phyloP scores from a whole-genome alignment of 2,888 invertebrate species.

The Lasiommata megera region DNA sequence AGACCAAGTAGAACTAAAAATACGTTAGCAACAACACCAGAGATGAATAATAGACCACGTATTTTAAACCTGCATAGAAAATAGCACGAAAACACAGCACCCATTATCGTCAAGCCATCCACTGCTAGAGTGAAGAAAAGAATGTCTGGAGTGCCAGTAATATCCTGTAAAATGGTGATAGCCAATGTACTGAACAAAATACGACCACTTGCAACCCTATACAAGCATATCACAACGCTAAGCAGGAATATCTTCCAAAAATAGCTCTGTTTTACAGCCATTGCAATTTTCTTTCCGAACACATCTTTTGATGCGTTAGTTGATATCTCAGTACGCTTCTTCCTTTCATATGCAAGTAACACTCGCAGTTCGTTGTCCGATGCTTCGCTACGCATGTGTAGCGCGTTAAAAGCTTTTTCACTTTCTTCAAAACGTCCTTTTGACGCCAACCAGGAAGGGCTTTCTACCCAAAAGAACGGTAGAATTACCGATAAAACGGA shows the following conservation, averaged over 20 bases:
- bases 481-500: slow-evolving; percentile 25
- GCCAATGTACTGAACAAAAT: slow-evolving; percentile 33
- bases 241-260: slow-evolving; percentile 23
- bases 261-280: slow-evolving; percentile 19
- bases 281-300: background rate
- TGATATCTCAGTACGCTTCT: slow-evolving; percentile 2
- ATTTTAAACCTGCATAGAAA: slow-evolving; percentile 29
- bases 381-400: slow-evolving; percentile 28
- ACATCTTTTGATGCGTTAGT: background rate
- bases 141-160: slow-evolving; percentile 32
- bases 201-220: slow-evolving; percentile 31
- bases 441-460: slow-evolving; percentile 36
- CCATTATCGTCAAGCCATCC: slow-evolving; percentile 30
- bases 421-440: slow-evolving; percentile 32
- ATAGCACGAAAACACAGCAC: slow-evolving; percentile 26
- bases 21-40: slow-evolving; percentile 29
- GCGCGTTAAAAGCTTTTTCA: slow-evolving; percentile 28
- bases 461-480: slow-evolving; percentile 34
- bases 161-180: slow-evolving; percentile 32
- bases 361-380: slow-evolving; percentile 29
- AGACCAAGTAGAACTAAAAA: slow-evolving; percentile 22
- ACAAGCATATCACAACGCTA: slow-evolving; percentile 19
- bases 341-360: slow-evolving; percentile 30
- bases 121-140: slow-evolving; percentile 30
- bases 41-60: slow-evolving; percentile 27